Evolutionary conservation across 2,797 vertebrate genomes (phyloP).

Genomic region (Alfaro cultratus): DNA sequence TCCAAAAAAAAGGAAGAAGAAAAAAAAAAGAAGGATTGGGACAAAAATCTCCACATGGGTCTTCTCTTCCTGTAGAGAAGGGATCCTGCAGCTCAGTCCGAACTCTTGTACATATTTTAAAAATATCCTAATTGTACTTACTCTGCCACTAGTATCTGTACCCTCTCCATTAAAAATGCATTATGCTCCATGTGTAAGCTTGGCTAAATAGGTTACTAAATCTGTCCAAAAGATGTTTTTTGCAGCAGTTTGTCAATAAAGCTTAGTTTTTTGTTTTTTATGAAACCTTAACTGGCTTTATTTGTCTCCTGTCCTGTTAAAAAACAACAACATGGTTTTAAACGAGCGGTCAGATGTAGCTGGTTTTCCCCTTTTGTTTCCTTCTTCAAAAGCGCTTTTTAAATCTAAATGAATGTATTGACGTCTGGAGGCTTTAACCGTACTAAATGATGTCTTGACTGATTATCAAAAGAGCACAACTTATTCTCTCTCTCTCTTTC

Average conservation of each 20-base stretch:
- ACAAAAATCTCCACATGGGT: constrained; percentile 89
- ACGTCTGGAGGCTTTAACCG: constrained; percentile 82
- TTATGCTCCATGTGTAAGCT: constrained; percentile 98
- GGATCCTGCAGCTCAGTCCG: constrained; percentile 96
- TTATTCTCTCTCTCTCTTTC: constrained; percentile 89
- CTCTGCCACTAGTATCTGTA: constrained; percentile 93
- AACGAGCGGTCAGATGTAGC: constrained; percentile 86
- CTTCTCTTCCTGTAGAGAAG: constrained; percentile 90
- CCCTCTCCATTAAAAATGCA: constrained; percentile 93
- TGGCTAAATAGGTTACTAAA: constrained; percentile 99
- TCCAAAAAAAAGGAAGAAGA: constrained; percentile 73
- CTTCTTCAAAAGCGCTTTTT: constrained; percentile 82
- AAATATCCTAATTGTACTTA: constrained; percentile 87
- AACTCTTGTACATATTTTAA: constrained; percentile 93
- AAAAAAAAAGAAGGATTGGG: constrained; percentile 82
- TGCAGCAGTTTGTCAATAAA: constrained; percentile 99
- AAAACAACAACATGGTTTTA: constrained; percentile 89
- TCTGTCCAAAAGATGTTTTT: constrained; percentile 97
- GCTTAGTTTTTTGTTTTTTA: constrained; percentile 98
- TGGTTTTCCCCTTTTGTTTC: constrained; percentile 83
- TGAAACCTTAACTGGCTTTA: constrained; percentile 95
- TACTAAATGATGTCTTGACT: constrained; percentile 86
- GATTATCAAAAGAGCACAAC: constrained; percentile 85
- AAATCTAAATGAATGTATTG: constrained; percentile 88
- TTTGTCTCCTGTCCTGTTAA: constrained; percentile 90